Base-by-base conservation (phyloP, 2,888 invertebrate genomes). In the Epinotia demarniana region DNA sequence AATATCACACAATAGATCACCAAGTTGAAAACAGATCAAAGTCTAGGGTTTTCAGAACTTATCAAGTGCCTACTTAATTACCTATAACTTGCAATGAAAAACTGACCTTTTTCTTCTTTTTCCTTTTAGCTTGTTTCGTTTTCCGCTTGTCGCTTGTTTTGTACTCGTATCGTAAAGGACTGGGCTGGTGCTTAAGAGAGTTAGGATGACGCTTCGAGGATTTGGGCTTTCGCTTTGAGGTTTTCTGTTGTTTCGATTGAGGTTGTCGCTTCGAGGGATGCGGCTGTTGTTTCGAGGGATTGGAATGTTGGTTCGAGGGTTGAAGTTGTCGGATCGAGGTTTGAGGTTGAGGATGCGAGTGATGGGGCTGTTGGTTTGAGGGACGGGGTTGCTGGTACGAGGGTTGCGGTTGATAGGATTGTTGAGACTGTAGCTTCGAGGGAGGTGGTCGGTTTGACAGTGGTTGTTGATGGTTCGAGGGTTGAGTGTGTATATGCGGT, bases 91-190 rank as follows among this genome's bases (percentile, higher is more conserved):
- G 27, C 16, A 23, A 67, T 33, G 23, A 16, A 16, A 49, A 8
- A 81, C 3, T 78, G 78, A 86, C 87, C n/a, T 70, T 71, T 77
- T 84, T 85, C 70, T 63, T 71, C 27, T 66, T 72, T 63, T 83
- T 85, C 72, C 73, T 79, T 70, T 83, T 86, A 74, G 84, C 75
- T 79, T 80, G 23, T 79, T 84, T 81, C 9, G 23, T 58, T 61
- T 71, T 75, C 53, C 66, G 66, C 49, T 66, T 71, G 66, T 49
- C 46, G n/a, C n/a, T 60, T 33, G 58, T 75, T 68, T 73, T 76
- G 53, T 74, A 67, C 12, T 73, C 66, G 33, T 66, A 55, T 33
- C 53, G 75, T 64, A 57, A 69, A 4, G 23, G 43, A 16, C 43
- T 58, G 0, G 57, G 18, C 5, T 53, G 53, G 2, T 23, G 60